Conservation (phyloP, 1,140 invertebrate species). For the Whitmania pigra region DNA sequence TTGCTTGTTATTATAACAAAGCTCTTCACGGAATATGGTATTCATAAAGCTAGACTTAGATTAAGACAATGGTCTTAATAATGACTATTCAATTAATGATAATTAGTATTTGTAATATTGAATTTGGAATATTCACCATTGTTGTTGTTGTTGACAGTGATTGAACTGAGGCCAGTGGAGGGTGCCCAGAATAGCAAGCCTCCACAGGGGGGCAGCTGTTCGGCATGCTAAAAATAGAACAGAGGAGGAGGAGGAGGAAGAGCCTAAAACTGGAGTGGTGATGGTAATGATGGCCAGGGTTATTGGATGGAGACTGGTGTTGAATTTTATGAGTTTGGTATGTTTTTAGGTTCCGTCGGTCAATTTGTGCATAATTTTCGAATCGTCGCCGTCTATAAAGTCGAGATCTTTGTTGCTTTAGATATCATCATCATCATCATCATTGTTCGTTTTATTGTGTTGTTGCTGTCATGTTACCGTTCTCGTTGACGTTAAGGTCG, state of each 20-base stretch:
- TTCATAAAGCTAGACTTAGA: background rate
- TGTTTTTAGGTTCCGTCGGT: too few species aligned
- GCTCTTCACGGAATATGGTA: too few species aligned
- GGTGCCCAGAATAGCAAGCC: background rate
- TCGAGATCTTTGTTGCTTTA: background rate
- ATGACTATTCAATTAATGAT: background rate
- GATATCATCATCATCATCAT: background rate
- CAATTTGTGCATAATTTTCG: background rate
- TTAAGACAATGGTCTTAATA: background rate
- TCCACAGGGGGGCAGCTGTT: background rate
- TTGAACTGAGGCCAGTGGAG: constrained; percentile 11
- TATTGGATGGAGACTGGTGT: background rate
- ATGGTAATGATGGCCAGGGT: background rate
- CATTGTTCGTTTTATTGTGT: background rate
- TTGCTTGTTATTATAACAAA: background rate
- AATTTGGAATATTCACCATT: too few species aligned
- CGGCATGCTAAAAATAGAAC: background rate
- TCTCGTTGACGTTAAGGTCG: background rate
- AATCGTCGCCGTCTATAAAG: background rate
- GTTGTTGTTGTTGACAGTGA: background rate
- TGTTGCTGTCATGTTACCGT: background rate
- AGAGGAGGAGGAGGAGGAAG: too few species aligned
- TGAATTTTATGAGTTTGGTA: too few species aligned
- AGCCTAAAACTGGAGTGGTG: background rate
- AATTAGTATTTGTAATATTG: too few species aligned